A percentile compares a stretch with the other conserved stretches of the same genome.
These are phyloP conservation scores for Melieria omissa DNA, from an alignment of 2,888 invertebrate genomes.

Conservation along the genomic window DNA sequence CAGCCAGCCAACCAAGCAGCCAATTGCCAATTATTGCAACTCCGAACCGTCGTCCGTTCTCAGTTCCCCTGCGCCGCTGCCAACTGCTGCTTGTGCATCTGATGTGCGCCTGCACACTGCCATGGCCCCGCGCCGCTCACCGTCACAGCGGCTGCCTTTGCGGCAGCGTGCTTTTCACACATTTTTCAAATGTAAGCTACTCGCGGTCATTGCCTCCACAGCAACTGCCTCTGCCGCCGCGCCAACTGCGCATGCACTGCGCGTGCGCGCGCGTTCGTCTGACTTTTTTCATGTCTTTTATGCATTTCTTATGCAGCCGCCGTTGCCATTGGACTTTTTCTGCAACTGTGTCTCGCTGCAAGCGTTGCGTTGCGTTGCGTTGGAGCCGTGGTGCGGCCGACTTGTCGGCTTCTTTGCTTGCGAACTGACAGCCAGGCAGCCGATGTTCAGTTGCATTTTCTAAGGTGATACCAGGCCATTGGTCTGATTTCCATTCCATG, in stretches of 20 bases:
- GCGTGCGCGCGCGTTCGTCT: slow-evolving; percentile 16
- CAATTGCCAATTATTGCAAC: slow-evolving; percentile 25
- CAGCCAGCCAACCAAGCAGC: background rate
- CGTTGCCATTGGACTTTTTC: slow-evolving; percentile 16
- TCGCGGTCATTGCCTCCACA: slow-evolving; percentile 64
- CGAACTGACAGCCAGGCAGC: background rate
- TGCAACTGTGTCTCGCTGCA: slow-evolving; percentile 21
- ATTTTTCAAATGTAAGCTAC: slow-evolving; percentile 67
- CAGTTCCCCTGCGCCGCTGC: too few species aligned
- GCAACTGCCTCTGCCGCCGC: slow-evolving; percentile 30
- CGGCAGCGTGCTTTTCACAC: slow-evolving; percentile 53
- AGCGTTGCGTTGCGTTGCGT: background rate
- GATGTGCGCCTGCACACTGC: slow-evolving; percentile 38
- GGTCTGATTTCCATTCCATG: slow-evolving; percentile 56
- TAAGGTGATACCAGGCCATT: slow-evolving; percentile 63
- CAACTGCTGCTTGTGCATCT: slow-evolving; percentile 31
- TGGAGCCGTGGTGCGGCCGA: slow-evolving; percentile 21
- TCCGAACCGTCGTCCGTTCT: slow-evolving; percentile 41
- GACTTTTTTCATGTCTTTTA: slow-evolving; percentile 11
- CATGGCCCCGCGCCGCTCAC: slow-evolving; percentile 46
- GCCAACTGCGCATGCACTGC: slow-evolving; percentile 17
- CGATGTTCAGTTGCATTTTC: slow-evolving; percentile 53
- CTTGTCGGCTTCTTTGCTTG: slow-evolving; percentile 25
- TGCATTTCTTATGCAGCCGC: slow-evolving; percentile 17
- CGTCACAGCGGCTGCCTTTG: background rate